phyloP scores from a whole-genome alignment of 2,113 vertebrate genomes.

The Oreochromis spilurus region DNA sequence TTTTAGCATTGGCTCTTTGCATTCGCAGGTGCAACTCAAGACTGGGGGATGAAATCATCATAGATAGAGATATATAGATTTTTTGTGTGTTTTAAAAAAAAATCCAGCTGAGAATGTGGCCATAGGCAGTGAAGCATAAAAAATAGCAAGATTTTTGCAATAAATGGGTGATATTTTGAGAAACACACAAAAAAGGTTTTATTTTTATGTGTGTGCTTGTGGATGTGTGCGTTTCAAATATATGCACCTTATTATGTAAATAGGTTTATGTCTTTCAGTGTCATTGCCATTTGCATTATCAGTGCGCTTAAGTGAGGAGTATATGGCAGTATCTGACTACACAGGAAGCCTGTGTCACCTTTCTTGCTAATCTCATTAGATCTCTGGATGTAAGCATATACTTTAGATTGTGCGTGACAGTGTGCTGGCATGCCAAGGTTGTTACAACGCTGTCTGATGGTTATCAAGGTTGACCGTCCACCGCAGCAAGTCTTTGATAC shows the following conservation, averaged over 20 bases:
- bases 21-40: constrained; percentile 17
- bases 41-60: background rate
- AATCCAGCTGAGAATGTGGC: background rate
- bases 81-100: background rate
- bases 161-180: background rate
- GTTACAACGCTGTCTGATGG: constrained; percentile 12
- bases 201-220: background rate
- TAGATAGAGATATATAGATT: background rate
- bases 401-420: constrained; percentile 29
- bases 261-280: background rate
- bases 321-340: constrained; percentile 13
- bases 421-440: constrained; percentile 30
- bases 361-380: constrained; percentile 48
- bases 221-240: background rate
- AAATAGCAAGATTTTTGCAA: background rate
- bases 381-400: constrained; percentile 27
- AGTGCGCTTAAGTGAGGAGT: background rate
- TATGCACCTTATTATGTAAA: background rate
- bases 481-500: background rate
- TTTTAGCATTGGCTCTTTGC: constrained; percentile 9
- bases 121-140: background rate
- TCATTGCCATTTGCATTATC: background rate
- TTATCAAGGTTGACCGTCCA: constrained; percentile 45
- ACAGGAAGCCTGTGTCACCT: constrained; percentile 39
- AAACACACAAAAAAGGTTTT: background rate